Base-by-base conservation (phyloP, 2,797 vertebrate genomes). In the Trematocara caparti region DNA sequence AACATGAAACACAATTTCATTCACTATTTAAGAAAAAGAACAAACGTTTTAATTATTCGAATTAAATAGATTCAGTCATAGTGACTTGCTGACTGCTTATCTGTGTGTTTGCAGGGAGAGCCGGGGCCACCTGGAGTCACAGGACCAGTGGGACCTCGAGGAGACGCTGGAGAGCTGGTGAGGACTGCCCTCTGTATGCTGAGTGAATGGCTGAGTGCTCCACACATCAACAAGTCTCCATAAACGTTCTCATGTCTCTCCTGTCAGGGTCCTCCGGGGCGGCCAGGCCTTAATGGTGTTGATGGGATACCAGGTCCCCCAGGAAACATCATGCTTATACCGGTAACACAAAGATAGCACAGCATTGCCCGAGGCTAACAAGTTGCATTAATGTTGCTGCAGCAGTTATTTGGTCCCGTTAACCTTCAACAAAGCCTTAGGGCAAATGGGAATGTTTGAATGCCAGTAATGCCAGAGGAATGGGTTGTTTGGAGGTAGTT, bases 221-320 rank as follows among this genome's bases (percentile, higher is more conserved):
- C 66, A 5, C 21, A 21, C n/a, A 15, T 69, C 13, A 3, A 6
- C 2, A 0, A 66, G 24, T 55, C 43, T 77, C 15, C n/a, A 2
- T 85, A 74, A 92, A 36, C 71, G 47, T 84, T 81, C 49, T 79
- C 32, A 19, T 89, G 40, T 83, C 69, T 83, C 71, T 84, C 73
- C 53, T 81, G 51, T 5, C 82, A 99, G 98, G 98, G 98, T 30
- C 97, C 97, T n/a, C 94, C 93, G 4, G 98, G 98, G 8, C 96
- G 96, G 4, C 94, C 96, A 1, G 98, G 98, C 14, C 96, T 98
- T n/a, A 97, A 96, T 5, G 98, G 98, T 80, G 97, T 97, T 3
- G 97, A 99, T 69, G 98, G 98, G 75, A 96, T 99, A 82, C 97
- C 97, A 1, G 98, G 98, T 71, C 98, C 98, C 4, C 97, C 98